phyloP scores from a whole-genome alignment of 2,888 invertebrate species.

The Spicauda simplicius region DNA sequence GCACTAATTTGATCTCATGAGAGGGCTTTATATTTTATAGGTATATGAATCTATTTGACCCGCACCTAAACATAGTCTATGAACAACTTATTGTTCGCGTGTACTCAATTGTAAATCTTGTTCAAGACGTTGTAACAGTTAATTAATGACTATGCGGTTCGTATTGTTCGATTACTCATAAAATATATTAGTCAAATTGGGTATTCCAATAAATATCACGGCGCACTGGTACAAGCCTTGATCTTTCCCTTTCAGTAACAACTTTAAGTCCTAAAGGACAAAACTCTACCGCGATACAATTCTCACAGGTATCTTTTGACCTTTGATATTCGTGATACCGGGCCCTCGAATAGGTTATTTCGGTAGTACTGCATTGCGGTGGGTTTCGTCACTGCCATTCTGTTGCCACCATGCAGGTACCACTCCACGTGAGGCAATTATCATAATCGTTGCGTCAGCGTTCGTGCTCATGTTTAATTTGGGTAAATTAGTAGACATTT shows the following conservation, averaged over 20 bases:
- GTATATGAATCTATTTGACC: too few species aligned
- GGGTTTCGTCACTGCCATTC: constrained; percentile 27
- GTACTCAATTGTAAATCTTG: too few species aligned
- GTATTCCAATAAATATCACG: not conserved
- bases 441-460: constrained; percentile 33
- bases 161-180: too few species aligned
- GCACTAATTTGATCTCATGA: too few species aligned
- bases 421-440: constrained; percentile 27
- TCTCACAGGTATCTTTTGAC: constrained; percentile 22
- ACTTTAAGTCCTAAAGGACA: not conserved
- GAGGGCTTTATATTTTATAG: too few species aligned
- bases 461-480: constrained; percentile 30
- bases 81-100: too few species aligned
- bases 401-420: constrained; percentile 8
- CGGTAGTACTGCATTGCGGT: constrained; percentile 32
- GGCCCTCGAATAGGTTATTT: constrained; percentile 32
- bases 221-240: not conserved
- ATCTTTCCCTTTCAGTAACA: constrained; percentile 12
- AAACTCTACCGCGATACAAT: constrained; percentile 16
- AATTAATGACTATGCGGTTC: too few species aligned
- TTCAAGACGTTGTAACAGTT: too few species aligned
- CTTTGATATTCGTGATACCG: constrained; percentile 22
- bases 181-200: too few species aligned
- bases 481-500: constrained; percentile 16
- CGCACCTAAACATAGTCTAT: too few species aligned